These are phyloP conservation scores for Fragum sueziense DNA, from an alignment of 2,888 invertebrate species.

Conservation along the genomic window DNA sequence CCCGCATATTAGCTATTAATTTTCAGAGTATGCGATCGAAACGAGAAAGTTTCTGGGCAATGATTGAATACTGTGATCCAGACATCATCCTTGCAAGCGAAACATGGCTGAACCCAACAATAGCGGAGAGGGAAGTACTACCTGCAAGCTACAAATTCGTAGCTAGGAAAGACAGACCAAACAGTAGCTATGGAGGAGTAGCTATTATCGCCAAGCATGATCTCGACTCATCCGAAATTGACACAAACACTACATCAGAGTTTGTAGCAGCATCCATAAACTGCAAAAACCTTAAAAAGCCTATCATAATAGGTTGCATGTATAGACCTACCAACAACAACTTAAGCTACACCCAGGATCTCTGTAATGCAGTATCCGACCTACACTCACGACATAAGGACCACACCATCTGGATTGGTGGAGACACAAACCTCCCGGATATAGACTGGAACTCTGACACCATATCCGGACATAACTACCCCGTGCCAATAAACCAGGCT, in stretches of 20 bases:
- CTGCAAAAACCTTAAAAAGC: conserved; percentile 3
- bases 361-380: too few species aligned
- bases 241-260: conserved; percentile 21
- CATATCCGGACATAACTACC: conserved; percentile 1
- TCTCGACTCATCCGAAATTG: conserved; percentile 16
- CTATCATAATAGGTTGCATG: neutral
- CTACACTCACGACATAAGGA: too few species aligned
- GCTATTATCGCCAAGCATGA: conserved; percentile 25
- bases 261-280: conserved; percentile 25
- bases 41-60: too few species aligned
- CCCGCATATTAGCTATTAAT: too few species aligned
- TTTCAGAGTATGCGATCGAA: too few species aligned
- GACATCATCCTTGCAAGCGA: too few species aligned
- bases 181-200: conserved; percentile 21
- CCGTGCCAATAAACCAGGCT: neutral
- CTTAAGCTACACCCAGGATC: too few species aligned
- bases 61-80: too few species aligned
- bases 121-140: conserved; percentile 16
- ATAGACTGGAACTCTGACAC: conserved; percentile 9
- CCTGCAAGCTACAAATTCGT: conserved; percentile 27
- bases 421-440: neutral
- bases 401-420: too few species aligned
- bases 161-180: conserved; percentile 23
- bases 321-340: neutral
- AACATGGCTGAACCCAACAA: too few species aligned